Base-by-base conservation (phyloP, 2,113 vertebrate genomes). In the Athene cunicularia region DNA sequence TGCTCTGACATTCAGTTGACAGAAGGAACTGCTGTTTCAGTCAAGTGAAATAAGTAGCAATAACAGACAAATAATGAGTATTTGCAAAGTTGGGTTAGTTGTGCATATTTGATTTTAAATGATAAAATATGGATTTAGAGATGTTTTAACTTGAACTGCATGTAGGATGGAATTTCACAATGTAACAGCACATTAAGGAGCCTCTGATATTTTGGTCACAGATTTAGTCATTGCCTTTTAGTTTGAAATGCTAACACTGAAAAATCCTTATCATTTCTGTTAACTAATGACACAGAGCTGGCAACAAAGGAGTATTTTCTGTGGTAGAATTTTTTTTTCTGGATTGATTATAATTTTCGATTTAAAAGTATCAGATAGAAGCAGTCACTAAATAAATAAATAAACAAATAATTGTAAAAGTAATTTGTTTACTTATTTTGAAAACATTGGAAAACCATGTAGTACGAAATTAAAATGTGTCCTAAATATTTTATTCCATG, bases 341-440 rank as follows among this genome's bases (percentile, higher is more conserved):
- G 28, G 17, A 22, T 47, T 85, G 90, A 82, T 39, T n/a, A 9
- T 79, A 5, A 73, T 27, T 16, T 59, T 60, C 2, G 4, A 71
- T 67, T 59, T 55, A 56, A 37, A 72, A 23, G 19, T 62, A 21
- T 56, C 9, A 64, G 39, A 77, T 22, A 79, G 12, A 8, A 90
- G 35, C 32, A 55, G 4, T 23, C 43, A 32, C 37, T 32, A 39
- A 50, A 49, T 6, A 80, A 75, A 53, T 13, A 39, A 55, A 33
- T 3, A 32, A 45, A 45, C 17, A 41, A 45, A 45, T 45, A 41
- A 12, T 6, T 37, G 11, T 20, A 68, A 49, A 64, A 43, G 3
- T 35, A 73, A 79, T 43, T 80, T 87, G 76, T 90, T 88, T 86
- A 75, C 22, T 53, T 94, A 58, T 41, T 83, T 93, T 22, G 30